Percentiles rank a stretch among this genome's conserved stretches.
Conservation (phyloP, 2,113 vertebrate genomes). For the human region DNA sequence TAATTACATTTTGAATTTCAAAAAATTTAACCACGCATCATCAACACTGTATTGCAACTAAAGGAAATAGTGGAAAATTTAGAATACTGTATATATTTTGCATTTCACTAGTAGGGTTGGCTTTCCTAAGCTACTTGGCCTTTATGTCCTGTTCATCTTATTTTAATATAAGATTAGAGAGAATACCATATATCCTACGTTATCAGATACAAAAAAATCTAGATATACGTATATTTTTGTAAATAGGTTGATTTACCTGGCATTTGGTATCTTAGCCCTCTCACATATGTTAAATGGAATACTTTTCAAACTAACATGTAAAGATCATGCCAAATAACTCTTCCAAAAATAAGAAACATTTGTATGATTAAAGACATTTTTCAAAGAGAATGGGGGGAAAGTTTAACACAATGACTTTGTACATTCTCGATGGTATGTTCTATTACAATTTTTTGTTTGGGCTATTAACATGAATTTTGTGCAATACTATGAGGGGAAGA, state of each 20-base stretch:
- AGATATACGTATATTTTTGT: neutral
- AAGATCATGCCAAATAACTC: neutral
- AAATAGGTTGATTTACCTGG: neutral
- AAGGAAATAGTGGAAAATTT: neutral
- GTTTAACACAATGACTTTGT: neutral
- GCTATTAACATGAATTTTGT: neutral
- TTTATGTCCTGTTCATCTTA: neutral
- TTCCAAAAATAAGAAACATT: constrained; percentile 16
- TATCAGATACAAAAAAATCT: neutral
- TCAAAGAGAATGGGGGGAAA: neutral
- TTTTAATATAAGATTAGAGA: neutral
- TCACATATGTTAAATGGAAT: neutral
- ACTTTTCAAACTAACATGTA: neutral
- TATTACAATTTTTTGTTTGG: neutral
- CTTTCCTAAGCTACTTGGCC: neutral
- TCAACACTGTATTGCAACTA: neutral
- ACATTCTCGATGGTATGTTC: neutral
- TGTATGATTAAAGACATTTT: neutral
- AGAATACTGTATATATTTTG: neutral
- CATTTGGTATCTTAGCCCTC: neutral
- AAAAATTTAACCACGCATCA: neutral
- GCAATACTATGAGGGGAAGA: neutral
- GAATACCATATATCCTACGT: neutral
- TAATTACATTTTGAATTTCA: constrained; percentile 19
- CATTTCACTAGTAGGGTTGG: neutral